phyloP scores from a whole-genome alignment of 37 sponge, comb jelly and placozoan genomes.

The Geodia barretti region DNA sequence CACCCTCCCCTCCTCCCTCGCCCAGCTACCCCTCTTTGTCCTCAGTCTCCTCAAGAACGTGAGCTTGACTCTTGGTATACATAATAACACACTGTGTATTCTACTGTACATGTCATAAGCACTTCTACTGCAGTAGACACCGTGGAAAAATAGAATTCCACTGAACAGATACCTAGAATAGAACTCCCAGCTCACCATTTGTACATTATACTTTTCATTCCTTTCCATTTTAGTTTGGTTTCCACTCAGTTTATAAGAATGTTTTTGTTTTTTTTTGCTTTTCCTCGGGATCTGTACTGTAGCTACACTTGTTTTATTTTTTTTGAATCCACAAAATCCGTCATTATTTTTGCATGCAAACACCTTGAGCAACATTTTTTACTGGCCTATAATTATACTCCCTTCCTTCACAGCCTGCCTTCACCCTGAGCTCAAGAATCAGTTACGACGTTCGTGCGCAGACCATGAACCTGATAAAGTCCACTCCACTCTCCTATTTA shows the following conservation, averaged over 20 bases:
- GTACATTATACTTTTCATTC: background rate
- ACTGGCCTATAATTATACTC: background rate
- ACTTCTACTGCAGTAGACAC: no score
- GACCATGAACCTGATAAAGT: conserved; percentile 81
- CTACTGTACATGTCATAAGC: background rate
- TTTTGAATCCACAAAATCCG: background rate
- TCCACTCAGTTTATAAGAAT: background rate
- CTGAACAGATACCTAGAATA: no score
- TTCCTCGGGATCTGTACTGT: background rate
- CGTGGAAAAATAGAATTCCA: no score
- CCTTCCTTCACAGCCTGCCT: conserved; percentile 69
- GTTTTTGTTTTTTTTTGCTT: background rate
- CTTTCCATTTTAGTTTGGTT: background rate
- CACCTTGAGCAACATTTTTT: no score
- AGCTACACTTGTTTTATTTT: background rate
- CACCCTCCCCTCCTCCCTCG: conserved; percentile 73
- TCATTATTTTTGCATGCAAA: no score
- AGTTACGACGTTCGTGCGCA: conserved; percentile 75
- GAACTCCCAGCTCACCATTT: background rate
- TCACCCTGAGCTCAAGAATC: conserved; percentile 60
- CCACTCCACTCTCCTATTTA: conserved; percentile 76
- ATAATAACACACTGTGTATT: no score
- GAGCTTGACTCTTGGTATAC: background rate
- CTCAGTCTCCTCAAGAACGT: conserved; percentile 75
- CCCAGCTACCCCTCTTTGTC: conserved; percentile 77